A percentile compares a stretch with the other conserved stretches of the same genome.
phyloP scores from a whole-genome alignment of 2,888 invertebrate genomes.

The Drepanosiphum platanoidis region DNA sequence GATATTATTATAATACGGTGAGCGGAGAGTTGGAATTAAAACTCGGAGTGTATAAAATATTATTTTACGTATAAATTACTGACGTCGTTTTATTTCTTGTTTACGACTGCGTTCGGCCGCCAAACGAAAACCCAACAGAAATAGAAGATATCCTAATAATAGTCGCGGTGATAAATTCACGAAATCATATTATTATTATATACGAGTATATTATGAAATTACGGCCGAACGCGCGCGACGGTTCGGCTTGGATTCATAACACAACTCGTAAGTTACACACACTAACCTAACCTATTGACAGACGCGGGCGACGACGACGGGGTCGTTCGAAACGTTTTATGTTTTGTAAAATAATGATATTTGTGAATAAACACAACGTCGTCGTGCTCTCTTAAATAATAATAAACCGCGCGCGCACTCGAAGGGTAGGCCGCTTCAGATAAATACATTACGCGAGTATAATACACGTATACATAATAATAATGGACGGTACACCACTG shows the following conservation, averaged over 20 bases:
- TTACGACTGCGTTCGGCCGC: slow-evolving; percentile 14
- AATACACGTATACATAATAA: too few species aligned
- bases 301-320: slow-evolving; percentile 8
- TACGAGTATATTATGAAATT: too few species aligned
- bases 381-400: too few species aligned
- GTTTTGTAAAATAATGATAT: not conserved
- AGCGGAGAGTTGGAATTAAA: slow-evolving; percentile 26
- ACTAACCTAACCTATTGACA: slow-evolving; percentile 41
- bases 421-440: too few species aligned
- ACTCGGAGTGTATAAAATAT: slow-evolving; percentile 14
- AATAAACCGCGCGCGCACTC: too few species aligned
- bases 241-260: slow-evolving; percentile 2
- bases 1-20: not conserved
- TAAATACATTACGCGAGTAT: too few species aligned
- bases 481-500: too few species aligned
- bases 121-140: slow-evolving; percentile 29
- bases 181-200: slow-evolving; percentile 29
- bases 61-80: slow-evolving; percentile 42
- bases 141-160: slow-evolving; percentile 35
- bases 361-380: too few species aligned
- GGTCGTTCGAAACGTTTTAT: not conserved
- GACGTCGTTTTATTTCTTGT: slow-evolving; percentile 23
- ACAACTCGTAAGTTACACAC: slow-evolving; percentile 28
- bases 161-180: slow-evolving; percentile 31
- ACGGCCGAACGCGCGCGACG: not conserved